phyloP scores from a whole-genome alignment of 2,113 vertebrate species.

The Merops nubicus region DNA sequence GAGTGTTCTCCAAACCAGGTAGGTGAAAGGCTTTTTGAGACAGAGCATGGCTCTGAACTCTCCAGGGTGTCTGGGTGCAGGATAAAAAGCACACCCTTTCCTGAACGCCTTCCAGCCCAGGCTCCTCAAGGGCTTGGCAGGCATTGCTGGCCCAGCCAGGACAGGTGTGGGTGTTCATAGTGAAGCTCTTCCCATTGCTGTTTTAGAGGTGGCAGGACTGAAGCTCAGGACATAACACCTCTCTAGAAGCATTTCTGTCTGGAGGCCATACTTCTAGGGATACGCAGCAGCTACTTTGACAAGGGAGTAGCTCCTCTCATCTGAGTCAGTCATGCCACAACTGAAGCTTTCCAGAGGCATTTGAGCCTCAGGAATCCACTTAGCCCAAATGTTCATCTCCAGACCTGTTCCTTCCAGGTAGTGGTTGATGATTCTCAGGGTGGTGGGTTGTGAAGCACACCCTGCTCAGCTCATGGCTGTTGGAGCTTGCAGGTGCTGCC shows the following conservation, averaged over 20 bases:
- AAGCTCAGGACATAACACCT: neutral
- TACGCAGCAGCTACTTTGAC: neutral
- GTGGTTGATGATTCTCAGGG: neutral
- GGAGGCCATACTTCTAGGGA: neutral
- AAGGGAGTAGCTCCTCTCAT: neutral
- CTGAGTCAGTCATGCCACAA: neutral
- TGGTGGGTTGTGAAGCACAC: neutral
- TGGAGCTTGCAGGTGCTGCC: fast-evolving
- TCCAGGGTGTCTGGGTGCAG: neutral
- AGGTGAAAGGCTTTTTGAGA: no score
- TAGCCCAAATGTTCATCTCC: neutral
- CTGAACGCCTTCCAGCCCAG: neutral
- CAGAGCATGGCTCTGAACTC: neutral
- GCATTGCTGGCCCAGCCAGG: neutral
- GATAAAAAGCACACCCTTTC: neutral
- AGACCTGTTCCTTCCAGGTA: neutral
- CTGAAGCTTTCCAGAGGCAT: neutral
- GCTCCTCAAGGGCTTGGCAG: neutral
- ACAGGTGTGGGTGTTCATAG: neutral
- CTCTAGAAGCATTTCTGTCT: neutral
- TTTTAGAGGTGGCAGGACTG: neutral
- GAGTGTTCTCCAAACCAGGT: neutral
- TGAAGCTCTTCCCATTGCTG: neutral
- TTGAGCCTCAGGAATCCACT: neutral
- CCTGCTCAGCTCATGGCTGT: neutral